Evolutionary conservation across 2,888 invertebrate genomes (phyloP).

Genomic region (Mesorhabditis spiculigera): DNA sequence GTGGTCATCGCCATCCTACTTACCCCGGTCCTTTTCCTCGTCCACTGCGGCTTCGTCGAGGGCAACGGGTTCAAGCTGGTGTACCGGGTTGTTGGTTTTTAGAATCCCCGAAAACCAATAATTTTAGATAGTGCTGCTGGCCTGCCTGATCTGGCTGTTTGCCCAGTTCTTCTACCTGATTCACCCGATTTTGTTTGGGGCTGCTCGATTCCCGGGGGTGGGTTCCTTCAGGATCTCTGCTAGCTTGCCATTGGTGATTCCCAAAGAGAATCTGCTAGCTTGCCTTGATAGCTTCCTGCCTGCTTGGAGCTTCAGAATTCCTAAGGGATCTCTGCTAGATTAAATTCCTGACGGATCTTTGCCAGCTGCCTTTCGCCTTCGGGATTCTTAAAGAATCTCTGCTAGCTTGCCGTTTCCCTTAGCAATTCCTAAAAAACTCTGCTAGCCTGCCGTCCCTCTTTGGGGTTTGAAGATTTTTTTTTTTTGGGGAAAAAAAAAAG

Average conservation of each 20-base stretch:
- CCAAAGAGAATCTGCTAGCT: too few relatives aligned
- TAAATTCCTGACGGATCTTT: too few relatives aligned
- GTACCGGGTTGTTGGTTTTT: conserved; percentile 26
- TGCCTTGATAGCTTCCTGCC: too few relatives aligned
- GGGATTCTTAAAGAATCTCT: too few relatives aligned
- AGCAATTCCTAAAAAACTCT: too few relatives aligned
- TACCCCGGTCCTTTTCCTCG: conserved; percentile 28
- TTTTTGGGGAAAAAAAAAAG: neutral
- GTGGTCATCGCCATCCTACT: conserved; percentile 32
- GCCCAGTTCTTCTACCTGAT: conserved; percentile 49
- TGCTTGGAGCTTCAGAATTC: too few relatives aligned
- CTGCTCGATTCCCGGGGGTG: conserved; percentile 41
- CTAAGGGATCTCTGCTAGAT: too few relatives aligned
- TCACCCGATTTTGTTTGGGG: conserved; percentile 45
- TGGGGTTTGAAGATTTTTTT: too few relatives aligned
- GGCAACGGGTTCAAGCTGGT: conserved; percentile 40
- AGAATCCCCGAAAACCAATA: neutral
- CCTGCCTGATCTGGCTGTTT: conserved; percentile 42
- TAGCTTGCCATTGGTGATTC: too few relatives aligned
- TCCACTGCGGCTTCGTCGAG: conserved; percentile 32
- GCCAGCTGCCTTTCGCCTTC: too few relatives aligned
- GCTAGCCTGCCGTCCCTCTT: too few relatives aligned
- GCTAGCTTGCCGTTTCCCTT: too few relatives aligned
- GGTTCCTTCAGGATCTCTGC: neutral
- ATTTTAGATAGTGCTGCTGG: conserved; percentile 34